Conservation (phyloP, 1,140 invertebrate species). For the Drosophila azteca region DNA sequence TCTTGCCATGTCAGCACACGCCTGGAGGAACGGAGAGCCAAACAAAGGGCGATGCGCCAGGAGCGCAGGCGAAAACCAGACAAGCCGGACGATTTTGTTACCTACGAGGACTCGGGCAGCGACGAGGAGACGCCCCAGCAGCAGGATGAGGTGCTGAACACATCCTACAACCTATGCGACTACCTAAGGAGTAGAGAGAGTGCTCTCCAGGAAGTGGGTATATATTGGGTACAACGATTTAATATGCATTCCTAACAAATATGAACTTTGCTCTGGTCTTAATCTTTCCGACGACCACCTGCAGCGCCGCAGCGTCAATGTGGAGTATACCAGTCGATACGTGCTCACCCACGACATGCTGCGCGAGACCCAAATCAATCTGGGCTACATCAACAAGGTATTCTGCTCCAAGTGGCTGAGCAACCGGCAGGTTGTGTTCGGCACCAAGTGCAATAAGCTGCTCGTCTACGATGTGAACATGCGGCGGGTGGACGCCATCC, state of each 20-base stretch:
- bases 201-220: conserved; percentile 87
- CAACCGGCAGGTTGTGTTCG: conserved; percentile 96
- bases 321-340: conserved; percentile 92
- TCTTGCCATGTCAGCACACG: conserved; percentile 88
- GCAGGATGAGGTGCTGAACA: conserved; percentile 89
- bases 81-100: conserved; percentile 94
- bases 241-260: conserved; percentile 11
- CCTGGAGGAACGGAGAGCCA: conserved; percentile 89
- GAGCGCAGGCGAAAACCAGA: conserved; percentile 91
- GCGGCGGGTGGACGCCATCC: conserved; percentile 92
- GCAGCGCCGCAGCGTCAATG: conserved; percentile 87
- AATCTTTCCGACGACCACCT: conserved; percentile 13
- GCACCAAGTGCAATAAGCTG: conserved; percentile 98
- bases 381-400: conserved; percentile 96
- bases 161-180: conserved; percentile 94
- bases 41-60: conserved; percentile 87
- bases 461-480: conserved; percentile 93
- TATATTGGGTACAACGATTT: conserved; percentile 2
- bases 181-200: conserved; percentile 91
- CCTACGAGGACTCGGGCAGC: conserved; percentile 93
- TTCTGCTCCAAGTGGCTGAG: conserved; percentile 98
- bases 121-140: conserved; percentile 90
- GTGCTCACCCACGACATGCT: conserved; percentile 95
- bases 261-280: conserved; percentile 18
- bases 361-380: conserved; percentile 91